Base-by-base conservation (phyloP, 1,140 invertebrate species). In the Planococcus citri region DNA sequence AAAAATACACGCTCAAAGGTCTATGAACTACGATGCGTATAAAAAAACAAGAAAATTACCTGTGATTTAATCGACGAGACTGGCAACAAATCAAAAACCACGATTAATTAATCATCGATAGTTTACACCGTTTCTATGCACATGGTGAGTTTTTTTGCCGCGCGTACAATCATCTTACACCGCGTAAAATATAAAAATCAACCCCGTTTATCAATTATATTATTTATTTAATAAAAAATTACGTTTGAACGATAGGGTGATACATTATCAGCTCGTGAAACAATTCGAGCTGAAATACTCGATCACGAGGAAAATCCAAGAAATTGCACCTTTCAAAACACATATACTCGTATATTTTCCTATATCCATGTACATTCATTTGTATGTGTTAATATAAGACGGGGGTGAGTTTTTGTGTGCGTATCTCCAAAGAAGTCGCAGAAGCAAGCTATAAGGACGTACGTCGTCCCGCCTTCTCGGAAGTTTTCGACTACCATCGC, bases 341-440 rank as follows among this genome's bases (percentile, higher is more conserved):
- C 41, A 51, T 51, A n/a, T 51, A 51, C 17, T n/a, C n/a, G n/a
- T n/a, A n/a, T n/a, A n/a, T 3, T 51, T 51, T 51, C 17, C 12
- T 51, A 51, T 51, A 51, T 51, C 2, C 41, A n/a, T 51, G 17
- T 17, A 51, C n/a, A 20, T 51, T 51, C n/a, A 51, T 51, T 51
- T 51, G 41, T 51, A 17, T 51, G 41, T 51, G 41, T 51, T 9
- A 20, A n/a, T 51, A 17, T 51, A 51, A 51, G 41, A 51, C 41
- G 41, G 17, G 41, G 33, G 41, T 9, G 41, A 4, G 41, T 51
- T 6, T 64, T 24, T 64, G 60, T 64, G 60, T 64, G 60, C 60
- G 60, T 64, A 25, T 64, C 60, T 64, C 20, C 60, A 25, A 64
- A 64, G 60, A 64, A 64, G 60, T 25, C 60, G 60, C 60, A 64